Conservation (phyloP, 2,888 invertebrate genomes). For the Eristalinus sepulchralis region DNA sequence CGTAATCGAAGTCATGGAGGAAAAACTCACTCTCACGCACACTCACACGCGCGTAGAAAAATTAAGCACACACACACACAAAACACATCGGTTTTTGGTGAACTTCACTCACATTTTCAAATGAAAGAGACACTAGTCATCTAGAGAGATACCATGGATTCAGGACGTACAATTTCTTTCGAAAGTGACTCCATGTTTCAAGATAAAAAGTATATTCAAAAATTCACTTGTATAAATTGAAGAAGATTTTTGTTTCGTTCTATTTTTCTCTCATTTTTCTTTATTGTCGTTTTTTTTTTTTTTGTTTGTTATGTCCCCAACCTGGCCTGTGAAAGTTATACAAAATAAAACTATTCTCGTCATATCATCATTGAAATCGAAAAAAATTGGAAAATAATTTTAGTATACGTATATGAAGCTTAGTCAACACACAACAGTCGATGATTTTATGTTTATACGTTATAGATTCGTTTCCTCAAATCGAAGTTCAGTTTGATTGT, state of each 20-base stretch:
- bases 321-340: background rate
- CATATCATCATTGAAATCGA: background rate
- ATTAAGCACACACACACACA: constrained; percentile 37
- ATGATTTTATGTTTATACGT: background rate
- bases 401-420: background rate
- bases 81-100: background rate
- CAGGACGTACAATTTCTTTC: constrained; percentile 43
- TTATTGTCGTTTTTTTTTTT: background rate
- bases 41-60: constrained; percentile 23
- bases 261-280: background rate
- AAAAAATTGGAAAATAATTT: background rate
- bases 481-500: background rate
- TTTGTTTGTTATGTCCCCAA: background rate
- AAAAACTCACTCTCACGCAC: constrained; percentile 25
- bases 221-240: background rate
- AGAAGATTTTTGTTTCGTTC: no score
- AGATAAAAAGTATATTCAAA: constrained; percentile 31
- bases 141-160: constrained; percentile 57
- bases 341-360: background rate
- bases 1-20: constrained; percentile 25
- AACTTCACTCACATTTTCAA: constrained; percentile 41
- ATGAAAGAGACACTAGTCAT: constrained; percentile 53
- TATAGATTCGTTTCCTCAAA: background rate
- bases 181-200: constrained; percentile 32
- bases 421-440: background rate